phyloP scores from a whole-genome alignment of 2,113 vertebrate genomes.

The Scomber japonicus region DNA sequence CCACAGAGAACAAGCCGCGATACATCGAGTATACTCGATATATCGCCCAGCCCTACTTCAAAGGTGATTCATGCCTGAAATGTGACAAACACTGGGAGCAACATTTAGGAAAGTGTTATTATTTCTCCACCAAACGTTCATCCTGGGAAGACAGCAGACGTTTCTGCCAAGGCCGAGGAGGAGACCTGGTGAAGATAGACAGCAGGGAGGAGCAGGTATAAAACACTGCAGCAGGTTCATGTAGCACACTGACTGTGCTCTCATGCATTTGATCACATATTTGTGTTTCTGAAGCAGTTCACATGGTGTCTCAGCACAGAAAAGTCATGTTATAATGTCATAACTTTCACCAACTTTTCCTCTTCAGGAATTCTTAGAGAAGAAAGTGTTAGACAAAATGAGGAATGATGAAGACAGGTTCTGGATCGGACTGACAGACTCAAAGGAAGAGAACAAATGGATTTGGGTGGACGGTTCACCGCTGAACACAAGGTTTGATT shows the following conservation, averaged over 20 bases:
- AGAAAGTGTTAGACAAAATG: rapidly evolving
- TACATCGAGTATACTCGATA: too few species aligned
- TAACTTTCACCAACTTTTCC: background rate
- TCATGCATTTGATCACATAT: background rate
- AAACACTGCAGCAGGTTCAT: background rate
- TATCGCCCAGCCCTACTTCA: too few species aligned
- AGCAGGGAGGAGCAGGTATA: conserved; percentile 60
- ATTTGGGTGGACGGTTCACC: conserved; percentile 60
- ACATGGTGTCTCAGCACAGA: background rate
- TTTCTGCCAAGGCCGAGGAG: rapidly evolving
- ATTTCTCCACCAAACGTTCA: too few species aligned
- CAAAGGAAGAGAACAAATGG: conserved; percentile 26
- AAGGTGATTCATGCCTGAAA: too few species aligned
- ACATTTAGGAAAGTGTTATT: too few species aligned
- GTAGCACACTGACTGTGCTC: background rate
- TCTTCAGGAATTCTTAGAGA: conserved; percentile 32
- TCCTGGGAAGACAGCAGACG: too few species aligned
- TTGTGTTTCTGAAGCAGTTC: background rate
- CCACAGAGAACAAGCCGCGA: too few species aligned
- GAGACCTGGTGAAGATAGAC: conserved; percentile 54
- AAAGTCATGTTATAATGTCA: background rate
- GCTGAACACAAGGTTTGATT: conserved; percentile 27
- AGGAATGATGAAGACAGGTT: rapidly evolving
- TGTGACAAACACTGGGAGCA: too few species aligned
- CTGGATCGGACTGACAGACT: conserved; percentile 76